These are phyloP conservation scores for Colinus virginianus DNA, from an alignment of 2,113 vertebrate species.

Conservation along the genomic window DNA sequence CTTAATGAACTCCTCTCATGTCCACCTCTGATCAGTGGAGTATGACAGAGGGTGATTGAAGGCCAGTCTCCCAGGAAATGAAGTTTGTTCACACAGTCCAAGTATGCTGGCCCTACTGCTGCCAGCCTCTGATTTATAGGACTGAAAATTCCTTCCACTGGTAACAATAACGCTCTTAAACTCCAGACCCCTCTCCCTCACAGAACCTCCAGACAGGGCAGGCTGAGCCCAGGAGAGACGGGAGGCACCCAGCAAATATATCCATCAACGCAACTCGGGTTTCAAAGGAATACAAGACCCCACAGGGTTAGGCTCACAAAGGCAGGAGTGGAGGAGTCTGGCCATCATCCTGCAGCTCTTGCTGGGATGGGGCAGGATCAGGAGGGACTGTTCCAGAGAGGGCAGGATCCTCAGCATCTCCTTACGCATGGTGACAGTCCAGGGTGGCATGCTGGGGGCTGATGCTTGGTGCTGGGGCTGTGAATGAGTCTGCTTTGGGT, in stretches of 20 bases:
- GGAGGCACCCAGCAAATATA: constrained; percentile 63
- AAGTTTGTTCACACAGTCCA: constrained; percentile 82
- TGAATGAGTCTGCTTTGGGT: background rate
- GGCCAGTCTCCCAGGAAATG: constrained; percentile 81
- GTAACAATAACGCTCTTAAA: constrained; percentile 81
- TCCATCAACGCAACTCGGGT: constrained; percentile 63
- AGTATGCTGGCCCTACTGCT: constrained; percentile 75
- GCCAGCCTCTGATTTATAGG: constrained; percentile 79
- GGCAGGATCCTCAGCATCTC: background rate
- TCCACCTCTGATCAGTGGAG: constrained; percentile 83
- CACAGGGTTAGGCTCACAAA: constrained; percentile 38
- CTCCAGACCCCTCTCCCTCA: constrained; percentile 72
- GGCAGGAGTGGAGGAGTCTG: accelerated
- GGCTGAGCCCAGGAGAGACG: constrained; percentile 24
- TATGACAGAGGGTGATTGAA: constrained; percentile 82
- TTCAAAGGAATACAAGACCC: constrained; percentile 51
- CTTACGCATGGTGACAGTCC: background rate
- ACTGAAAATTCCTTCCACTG: constrained; percentile 73
- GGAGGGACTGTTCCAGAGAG: background rate
- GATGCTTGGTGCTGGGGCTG: background rate
- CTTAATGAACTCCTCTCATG: constrained; percentile 83
- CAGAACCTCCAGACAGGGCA: constrained; percentile 61
- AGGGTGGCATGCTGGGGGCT: background rate
- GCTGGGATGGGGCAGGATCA: background rate
- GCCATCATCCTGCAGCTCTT: background rate